Evolutionary conservation across 2,888 invertebrate species (phyloP), one percentile per base, ranked within the genome.

Genomic region (Reticulitermes lucifugus): DNA sequence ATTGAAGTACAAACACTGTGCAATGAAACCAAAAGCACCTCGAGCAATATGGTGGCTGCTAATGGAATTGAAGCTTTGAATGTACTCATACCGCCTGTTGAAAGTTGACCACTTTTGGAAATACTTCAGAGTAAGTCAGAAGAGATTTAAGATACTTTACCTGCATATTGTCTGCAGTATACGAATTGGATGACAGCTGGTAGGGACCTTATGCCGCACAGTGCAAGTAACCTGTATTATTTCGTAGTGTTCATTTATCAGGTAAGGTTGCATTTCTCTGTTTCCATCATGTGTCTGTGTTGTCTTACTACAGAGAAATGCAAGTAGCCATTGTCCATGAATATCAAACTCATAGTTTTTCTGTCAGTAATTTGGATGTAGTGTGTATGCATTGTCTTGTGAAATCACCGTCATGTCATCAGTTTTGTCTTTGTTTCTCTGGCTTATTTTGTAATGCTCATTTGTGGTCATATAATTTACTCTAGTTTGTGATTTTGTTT

Each of bases 21-120:
- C 65, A 65, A 25, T 65, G 65, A 65, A 65, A 65, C 65, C 25
- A 65, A 10, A 65, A 65, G 25, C 25, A 25, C n/a, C 25, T 10
- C 25, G n/a, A 10, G n/a, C 25, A 12, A n/a, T 25, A n/a, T 65
- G 4, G n/a, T 65, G 65, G 9, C 65, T 65, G n/a, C 14, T 7
- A 65, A 65, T 25, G 25, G 65, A 65, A 65, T 65, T 65, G 65
- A 65, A 65, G 9, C n/a, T 65, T n/a, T 25, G n/a, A 12, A 12
- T 65, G 65, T 65, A n/a, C 65, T 65, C 65, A 65, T 65, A 25
- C 65, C n/a, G n/a, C 65, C 65, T 25, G 25, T 65, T 65, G 65
- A 65, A 65, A 65, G 65, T 65, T 65, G 65, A 65, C 65, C 65
- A 25, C n/a, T n/a, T 65, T 65, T 25, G 9, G 9, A n/a, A 65